phyloP scores from a whole-genome alignment of 2,888 invertebrate genomes.

The Oscheius onirici region DNA sequence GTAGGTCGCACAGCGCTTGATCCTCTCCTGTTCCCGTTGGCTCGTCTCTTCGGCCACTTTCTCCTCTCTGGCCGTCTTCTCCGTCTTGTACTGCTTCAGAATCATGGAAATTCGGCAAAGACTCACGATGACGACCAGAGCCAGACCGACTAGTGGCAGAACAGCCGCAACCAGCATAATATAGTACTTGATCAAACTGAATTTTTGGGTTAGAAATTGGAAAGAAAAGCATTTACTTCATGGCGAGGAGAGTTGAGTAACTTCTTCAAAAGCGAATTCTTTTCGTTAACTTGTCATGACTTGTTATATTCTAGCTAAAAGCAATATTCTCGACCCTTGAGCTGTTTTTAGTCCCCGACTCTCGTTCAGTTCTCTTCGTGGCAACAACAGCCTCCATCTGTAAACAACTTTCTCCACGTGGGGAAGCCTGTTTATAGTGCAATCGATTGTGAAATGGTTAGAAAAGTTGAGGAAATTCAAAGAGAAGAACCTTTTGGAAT shows the following conservation, averaged over 20 bases:
- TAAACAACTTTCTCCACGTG: conserved; percentile 15
- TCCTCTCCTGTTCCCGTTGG: background rate
- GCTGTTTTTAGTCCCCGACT: background rate
- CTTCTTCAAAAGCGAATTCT: background rate
- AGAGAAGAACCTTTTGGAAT: background rate
- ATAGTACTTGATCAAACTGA: background rate
- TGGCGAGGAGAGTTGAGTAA: background rate
- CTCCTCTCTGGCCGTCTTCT: background rate
- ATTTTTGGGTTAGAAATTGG: background rate
- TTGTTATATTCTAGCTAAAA: background rate
- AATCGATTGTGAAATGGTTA: background rate
- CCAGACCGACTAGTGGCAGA: background rate
- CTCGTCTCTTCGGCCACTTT: background rate
- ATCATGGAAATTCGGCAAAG: background rate
- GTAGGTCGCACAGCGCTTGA: background rate
- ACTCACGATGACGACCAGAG: background rate
- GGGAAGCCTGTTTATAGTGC: conserved; percentile 8
- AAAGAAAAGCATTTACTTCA: background rate
- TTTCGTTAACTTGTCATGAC: background rate
- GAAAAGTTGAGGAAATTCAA: background rate
- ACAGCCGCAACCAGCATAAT: background rate
- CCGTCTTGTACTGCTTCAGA: background rate
- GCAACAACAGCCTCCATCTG: background rate
- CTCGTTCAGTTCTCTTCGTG: background rate
- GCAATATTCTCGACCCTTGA: background rate